A percentile compares a stretch with the other conserved stretches of the same genome.
phyloP scores from a whole-genome alignment of 2,113 vertebrate genomes.

The Hylia prasina region DNA sequence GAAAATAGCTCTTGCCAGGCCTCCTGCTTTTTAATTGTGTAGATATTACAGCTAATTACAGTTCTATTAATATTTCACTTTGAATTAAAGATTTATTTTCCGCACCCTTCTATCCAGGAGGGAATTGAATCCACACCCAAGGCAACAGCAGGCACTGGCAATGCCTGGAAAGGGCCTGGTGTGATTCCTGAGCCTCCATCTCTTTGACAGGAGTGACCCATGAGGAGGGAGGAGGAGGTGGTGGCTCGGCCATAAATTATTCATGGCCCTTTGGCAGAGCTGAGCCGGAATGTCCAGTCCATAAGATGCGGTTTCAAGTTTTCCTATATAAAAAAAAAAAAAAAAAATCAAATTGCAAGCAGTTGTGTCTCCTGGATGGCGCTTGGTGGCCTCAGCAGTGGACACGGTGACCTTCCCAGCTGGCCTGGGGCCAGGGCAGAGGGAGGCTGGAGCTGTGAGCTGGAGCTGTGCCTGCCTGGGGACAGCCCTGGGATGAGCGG shows the following conservation, averaged over 20 bases:
- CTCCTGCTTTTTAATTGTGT: conserved; percentile 26
- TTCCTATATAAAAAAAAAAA: neutral
- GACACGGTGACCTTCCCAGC: neutral
- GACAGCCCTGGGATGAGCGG: accelerated
- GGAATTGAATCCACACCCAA: conserved; percentile 46
- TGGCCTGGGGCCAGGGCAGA: neutral
- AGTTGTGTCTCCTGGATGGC: neutral
- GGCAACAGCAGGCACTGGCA: neutral
- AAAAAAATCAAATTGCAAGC: neutral
- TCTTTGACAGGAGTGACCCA: neutral
- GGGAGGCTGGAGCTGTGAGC: accelerated
- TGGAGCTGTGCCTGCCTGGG: neutral
- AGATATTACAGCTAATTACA: conserved; percentile 54
- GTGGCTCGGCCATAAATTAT: conserved; percentile 31
- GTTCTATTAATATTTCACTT: conserved; percentile 72
- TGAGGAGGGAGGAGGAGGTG: neutral
- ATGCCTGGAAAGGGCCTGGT: neutral
- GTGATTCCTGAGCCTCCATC: neutral
- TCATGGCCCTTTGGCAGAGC: conserved; percentile 19
- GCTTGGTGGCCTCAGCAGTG: neutral
- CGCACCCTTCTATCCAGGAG: neutral
- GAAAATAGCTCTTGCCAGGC: neutral
- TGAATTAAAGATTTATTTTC: conserved; percentile 68
- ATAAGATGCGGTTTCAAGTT: neutral
- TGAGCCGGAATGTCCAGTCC: neutral